Conservation (phyloP, 2,797 vertebrate genomes). For the Spinus pinus region DNA sequence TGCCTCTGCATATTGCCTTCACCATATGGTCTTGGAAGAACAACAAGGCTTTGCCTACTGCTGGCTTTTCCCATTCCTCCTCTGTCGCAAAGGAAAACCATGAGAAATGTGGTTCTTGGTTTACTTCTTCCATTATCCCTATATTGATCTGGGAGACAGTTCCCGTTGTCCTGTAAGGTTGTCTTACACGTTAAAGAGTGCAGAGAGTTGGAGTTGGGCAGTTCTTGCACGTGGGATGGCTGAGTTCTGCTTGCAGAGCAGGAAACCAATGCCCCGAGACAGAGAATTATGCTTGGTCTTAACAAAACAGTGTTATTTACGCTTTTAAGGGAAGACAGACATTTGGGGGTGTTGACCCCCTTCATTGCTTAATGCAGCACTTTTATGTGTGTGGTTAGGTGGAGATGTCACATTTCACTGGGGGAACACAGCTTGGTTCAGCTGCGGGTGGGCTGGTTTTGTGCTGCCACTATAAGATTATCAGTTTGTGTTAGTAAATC, state of each 20-base stretch:
- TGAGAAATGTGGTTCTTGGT: background rate
- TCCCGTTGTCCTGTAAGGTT: background rate
- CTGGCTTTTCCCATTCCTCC: background rate
- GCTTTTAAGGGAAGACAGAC: background rate
- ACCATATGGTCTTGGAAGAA: background rate
- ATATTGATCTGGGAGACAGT: background rate
- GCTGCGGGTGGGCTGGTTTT: background rate
- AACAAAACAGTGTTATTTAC: background rate
- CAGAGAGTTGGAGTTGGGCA: background rate
- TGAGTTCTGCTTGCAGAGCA: background rate
- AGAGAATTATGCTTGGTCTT: background rate
- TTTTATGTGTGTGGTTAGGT: background rate
- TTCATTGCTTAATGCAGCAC: background rate
- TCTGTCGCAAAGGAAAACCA: background rate
- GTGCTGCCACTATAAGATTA: background rate
- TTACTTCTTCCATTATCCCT: background rate
- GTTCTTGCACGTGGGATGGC: background rate
- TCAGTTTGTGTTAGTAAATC: background rate
- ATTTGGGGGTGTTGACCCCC: background rate
- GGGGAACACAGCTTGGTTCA: background rate
- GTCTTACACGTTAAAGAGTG: accelerated
- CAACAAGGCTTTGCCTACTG: accelerated
- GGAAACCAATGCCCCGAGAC: background rate
- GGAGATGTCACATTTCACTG: background rate
- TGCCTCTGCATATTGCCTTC: background rate